Base-by-base conservation (phyloP, 2,888 invertebrate species). In the Lithophane socia region DNA sequence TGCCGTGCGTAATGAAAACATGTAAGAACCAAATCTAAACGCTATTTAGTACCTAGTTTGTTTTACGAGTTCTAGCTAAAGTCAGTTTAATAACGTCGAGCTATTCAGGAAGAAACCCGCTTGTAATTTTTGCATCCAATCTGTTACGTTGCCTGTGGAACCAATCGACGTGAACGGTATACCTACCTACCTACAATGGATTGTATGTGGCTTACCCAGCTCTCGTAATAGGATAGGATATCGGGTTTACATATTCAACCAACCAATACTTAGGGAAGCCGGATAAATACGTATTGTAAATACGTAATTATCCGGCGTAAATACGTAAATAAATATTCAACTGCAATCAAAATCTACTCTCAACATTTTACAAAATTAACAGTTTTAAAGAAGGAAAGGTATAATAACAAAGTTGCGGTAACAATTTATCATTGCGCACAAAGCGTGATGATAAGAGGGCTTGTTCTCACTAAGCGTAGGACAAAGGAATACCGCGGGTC, bases 381-480 rank as follows among this genome's bases (percentile, higher is more conserved):
- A 75, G 60, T 71, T 80, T 72, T 67, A 63, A 58, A 58, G 66
- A 80, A 79, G 37, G 68, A 64, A 67, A 71, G 65, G 49, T 77
- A 74, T 80, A 75, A 81, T 67, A 67, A 78, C 70, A 60, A 81
- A 87, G 75, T 73, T 76, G 77, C 79, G 77, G 87, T 89, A 89
- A 93, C 93, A 94, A 94, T 94, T 95, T 94, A 94, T 94, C 93
- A 94, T 93, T 92, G 90, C 82, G 83, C 86, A 92, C 92, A 93
- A 93, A 94, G 92, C 92, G 91, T 85, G 90, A 89, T 91, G 94
- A 95, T 94, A 94, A 94, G 92, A 90, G 92, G 88, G 89, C 91
- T 90, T 87, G 86, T 90, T 89, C 89, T 87, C 88, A 87, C 90
- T 92, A 91, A 92, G 87, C 89, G 89, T 86, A 86, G 92, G 91